A percentile compares a stretch with the other conserved stretches of the same genome.
These are phyloP conservation scores for Caenorhabditis auriculariae DNA, from an alignment of 2,888 invertebrate genomes.

Conservation along the genomic window DNA sequence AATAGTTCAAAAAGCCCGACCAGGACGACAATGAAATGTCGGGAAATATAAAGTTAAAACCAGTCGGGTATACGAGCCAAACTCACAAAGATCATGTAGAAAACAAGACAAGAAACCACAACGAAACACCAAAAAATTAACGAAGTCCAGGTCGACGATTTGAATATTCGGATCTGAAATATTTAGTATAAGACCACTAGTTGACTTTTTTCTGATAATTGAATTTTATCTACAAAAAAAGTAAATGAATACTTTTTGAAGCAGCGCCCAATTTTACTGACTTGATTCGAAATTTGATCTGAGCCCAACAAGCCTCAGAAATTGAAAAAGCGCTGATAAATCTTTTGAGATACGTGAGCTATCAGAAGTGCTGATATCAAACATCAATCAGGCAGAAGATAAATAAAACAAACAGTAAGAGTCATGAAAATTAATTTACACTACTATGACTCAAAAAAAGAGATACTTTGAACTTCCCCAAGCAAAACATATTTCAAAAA, in stretches of 20 bases:
- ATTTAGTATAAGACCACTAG: not conserved
- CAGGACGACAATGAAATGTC: no score
- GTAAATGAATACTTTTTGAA: not conserved
- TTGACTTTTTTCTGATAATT: not conserved
- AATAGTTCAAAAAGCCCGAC: no score
- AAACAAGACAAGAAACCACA: slow-evolving; percentile 43
- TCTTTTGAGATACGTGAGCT: no score
- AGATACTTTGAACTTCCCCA: no score
- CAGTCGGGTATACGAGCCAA: not conserved
- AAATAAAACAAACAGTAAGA: no score
- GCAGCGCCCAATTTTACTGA: not conserved
- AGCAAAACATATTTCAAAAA: no score
- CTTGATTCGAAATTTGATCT: not conserved
- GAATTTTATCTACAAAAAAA: not conserved
- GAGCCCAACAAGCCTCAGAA: no score
- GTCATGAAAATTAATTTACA: no score
- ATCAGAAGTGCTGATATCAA: no score
- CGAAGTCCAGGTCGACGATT: slow-evolving; percentile 44
- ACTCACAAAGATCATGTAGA: slow-evolving; percentile 49
- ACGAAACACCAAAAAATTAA: slow-evolving; percentile 49
- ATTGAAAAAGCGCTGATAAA: no score
- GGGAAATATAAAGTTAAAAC: no score
- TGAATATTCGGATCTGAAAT: slow-evolving; percentile 42
- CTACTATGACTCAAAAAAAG: not conserved
- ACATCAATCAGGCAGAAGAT: no score